These are phyloP conservation scores for Melanotaenia boesemani DNA, from an alignment of 2,797 vertebrate species.

Conservation along the genomic window DNA sequence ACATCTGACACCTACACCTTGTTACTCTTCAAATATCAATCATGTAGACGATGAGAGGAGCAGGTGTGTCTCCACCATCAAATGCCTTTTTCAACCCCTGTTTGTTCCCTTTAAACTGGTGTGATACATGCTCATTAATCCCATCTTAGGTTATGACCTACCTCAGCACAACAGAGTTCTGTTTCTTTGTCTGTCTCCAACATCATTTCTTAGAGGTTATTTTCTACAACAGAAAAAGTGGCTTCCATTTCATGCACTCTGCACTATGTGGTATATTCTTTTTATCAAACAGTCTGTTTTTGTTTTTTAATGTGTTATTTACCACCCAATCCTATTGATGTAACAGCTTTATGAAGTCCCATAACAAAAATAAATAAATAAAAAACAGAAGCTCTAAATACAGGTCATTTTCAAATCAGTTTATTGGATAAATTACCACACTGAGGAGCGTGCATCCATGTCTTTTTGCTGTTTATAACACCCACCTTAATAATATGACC, in stretches of 20 bases:
- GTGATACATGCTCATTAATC: constrained; percentile 67
- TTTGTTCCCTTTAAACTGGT: constrained; percentile 51
- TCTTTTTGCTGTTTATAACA: constrained; percentile 20
- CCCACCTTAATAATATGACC: constrained; percentile 42
- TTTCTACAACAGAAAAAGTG: constrained; percentile 1
- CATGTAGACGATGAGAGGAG: constrained; percentile 44
- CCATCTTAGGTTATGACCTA: constrained; percentile 42
- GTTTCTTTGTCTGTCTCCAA: constrained; percentile 33
- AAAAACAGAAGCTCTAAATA: not conserved
- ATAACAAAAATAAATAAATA: not conserved
- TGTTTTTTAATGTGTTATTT: constrained; percentile 13
- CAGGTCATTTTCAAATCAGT: not conserved
- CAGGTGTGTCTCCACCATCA: constrained; percentile 63
- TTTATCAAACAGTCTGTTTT: constrained; percentile 2
- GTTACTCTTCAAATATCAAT: constrained; percentile 44
- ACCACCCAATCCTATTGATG: not conserved
- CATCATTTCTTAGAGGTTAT: constrained; percentile 1
- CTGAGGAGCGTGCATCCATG: not conserved
- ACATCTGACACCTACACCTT: not conserved
- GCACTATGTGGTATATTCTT: not conserved
- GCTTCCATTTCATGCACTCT: constrained; percentile 34
- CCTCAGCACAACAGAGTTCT: constrained; percentile 2
- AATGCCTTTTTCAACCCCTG: constrained; percentile 52
- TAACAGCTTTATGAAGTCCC: not conserved
- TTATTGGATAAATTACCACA: not conserved